Conservation (phyloP, 2,888 invertebrate species). For the Cepaea hortensis region DNA sequence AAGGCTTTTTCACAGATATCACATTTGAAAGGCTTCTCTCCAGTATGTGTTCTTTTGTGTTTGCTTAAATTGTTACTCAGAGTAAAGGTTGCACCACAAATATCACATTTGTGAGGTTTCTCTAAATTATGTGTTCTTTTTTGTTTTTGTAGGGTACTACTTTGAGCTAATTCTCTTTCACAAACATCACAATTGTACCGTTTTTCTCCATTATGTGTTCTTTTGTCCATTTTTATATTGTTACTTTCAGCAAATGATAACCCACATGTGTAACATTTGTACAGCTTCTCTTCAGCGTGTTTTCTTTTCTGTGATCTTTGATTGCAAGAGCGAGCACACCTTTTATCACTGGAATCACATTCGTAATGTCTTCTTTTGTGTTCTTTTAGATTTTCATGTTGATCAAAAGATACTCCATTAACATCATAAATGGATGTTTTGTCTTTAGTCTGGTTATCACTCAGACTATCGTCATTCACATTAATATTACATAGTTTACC, state of each 20-base stretch:
- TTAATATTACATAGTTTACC: no score
- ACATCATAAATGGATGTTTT: no score
- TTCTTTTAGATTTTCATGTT: no score
- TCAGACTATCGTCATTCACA: no score
- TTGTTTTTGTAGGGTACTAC: neutral
- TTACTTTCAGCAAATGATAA: neutral
- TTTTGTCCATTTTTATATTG: neutral
- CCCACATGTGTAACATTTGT: neutral
- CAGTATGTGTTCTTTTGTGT: neutral
- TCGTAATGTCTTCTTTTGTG: neutral
- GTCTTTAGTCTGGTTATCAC: no score
- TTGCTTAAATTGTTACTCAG: neutral
- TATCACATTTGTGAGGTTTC: slow-evolving; percentile 12
- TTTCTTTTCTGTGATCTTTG: neutral
- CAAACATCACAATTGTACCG: neutral
- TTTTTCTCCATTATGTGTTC: slow-evolving; percentile 12
- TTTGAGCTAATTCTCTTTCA: neutral
- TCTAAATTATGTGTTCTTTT: neutral
- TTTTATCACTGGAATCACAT: neutral
- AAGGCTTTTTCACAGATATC: neutral
- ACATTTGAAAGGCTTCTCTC: neutral
- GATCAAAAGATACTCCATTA: no score
- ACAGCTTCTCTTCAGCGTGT: neutral
- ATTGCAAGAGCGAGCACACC: neutral
- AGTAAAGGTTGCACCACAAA: neutral